Evolutionary conservation across 1,140 invertebrate genomes (phyloP), one percentile per base, ranked within the genome.

Genomic region (Drosophila tristis): DNA sequence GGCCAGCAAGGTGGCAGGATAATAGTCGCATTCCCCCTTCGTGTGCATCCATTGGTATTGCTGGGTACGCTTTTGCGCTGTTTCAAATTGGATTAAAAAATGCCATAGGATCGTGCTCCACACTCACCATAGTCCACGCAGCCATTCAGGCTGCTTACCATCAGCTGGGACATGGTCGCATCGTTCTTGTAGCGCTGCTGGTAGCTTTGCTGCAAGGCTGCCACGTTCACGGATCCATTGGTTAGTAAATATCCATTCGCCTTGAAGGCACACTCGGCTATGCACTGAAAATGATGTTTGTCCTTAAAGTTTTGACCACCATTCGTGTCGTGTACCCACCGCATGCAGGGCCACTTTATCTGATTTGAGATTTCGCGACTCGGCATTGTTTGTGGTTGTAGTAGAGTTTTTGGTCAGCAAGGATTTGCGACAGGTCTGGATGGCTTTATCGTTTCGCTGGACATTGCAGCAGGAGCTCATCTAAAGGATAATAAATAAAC

Each of bases 341-440:
- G 80, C 80, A 64, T 84, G 71, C 4, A 84, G n/a, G 0, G 75
- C 80, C 2, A 84, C 75, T 25, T 84, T 84, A 44, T 84, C 74
- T 6, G 47, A 23, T 31, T 68, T 77, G 1, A 81, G 61, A 65
- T 81, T 81, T 0, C 51, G 44, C 0, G 55, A 9, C 4, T 65
- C 53, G 1, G 31, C 47, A 55, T 66, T 80, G 29, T 62, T 75
- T 5, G 60, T 53, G 0, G 54, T 73, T 2, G 42, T 58, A 3
- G 58, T 58, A 3, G 58, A 47, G 7, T 48, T 58, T 31, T 58
- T 56, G 11, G 31, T 42, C n/a, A 84, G 16, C 43, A 84, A 60
- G 44, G 71, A 72, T 16, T 84, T 75, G 4, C 80, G 80, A 16
- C 80, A 84, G 2, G 42, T 7, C 2, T 72, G 61, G 2, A 66